These are phyloP conservation scores for Thalassarche chlororhynchos DNA, from an alignment of 2,113 vertebrate species.

Conservation along the genomic window DNA sequence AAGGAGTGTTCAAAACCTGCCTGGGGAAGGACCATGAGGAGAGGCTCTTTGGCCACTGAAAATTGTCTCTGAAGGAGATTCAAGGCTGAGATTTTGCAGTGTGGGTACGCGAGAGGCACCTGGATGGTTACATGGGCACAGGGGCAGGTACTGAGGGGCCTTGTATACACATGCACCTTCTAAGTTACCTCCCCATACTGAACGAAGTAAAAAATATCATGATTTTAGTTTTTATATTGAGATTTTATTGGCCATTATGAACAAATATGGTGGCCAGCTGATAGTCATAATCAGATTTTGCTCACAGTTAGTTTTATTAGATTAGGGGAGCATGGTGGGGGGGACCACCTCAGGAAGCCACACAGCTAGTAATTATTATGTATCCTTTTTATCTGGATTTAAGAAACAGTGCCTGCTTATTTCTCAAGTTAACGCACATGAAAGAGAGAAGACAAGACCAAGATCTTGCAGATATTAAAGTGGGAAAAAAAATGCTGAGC, in stretches of 20 bases:
- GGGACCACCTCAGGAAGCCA: neutral
- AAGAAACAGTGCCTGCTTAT: neutral
- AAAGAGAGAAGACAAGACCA: neutral
- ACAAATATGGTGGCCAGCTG: neutral
- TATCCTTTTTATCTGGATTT: neutral
- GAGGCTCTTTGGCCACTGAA: neutral
- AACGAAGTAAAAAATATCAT: neutral
- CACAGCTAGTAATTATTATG: neutral
- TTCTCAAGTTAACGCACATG: neutral
- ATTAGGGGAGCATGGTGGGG: neutral
- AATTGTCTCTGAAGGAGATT: neutral
- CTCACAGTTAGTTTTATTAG: neutral
- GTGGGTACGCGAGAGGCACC: fast-evolving
- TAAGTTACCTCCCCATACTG: neutral
- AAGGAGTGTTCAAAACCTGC: neutral
- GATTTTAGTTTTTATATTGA: neutral
- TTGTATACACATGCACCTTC: neutral
- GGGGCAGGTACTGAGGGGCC: no score
- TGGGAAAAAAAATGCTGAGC: neutral
- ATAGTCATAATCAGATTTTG: neutral
- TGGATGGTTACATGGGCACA: neutral
- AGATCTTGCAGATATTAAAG: constrained; percentile 2
- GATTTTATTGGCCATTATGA: neutral
- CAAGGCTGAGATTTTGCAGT: neutral
- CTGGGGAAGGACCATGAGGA: neutral